Percentiles rank a stretch among this genome's conserved stretches.
Conservation (phyloP, 1,140 invertebrate genomes). For the Sminthurides bifidus region DNA sequence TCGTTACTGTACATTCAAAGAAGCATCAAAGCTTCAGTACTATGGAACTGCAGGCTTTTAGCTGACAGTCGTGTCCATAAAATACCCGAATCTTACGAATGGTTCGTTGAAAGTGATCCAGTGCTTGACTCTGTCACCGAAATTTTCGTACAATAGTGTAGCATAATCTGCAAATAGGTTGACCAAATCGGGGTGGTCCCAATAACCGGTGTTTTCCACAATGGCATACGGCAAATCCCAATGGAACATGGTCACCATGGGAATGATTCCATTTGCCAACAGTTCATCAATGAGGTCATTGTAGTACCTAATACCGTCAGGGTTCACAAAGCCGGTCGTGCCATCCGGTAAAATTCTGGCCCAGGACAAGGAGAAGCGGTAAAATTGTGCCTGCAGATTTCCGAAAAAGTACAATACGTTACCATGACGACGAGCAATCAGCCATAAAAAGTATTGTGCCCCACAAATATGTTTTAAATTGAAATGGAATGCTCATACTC, state of each 20-base stretch:
- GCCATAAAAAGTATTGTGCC: not conserved
- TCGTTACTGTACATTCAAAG: too few relatives aligned
- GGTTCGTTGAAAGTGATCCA: constrained; percentile 43
- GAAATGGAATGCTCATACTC: constrained; percentile 30
- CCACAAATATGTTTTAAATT: not conserved
- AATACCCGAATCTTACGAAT: too few relatives aligned
- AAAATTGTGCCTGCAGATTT: constrained; percentile 9
- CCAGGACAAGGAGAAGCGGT: constrained; percentile 30
- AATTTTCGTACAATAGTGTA: constrained; percentile 35
- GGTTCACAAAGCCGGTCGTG: constrained; percentile 11
- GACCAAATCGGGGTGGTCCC: constrained; percentile 35
- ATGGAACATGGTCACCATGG: constrained; percentile 53
- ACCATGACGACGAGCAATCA: not conserved
- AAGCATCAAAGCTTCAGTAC: too few relatives aligned
- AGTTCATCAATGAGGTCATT: constrained; percentile 34
- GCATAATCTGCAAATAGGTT: constrained; percentile 38
- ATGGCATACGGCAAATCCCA: constrained; percentile 50
- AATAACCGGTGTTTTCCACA: constrained; percentile 37
- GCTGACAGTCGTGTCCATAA: too few relatives aligned
- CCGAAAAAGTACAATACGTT: not conserved
- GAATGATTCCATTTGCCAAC: constrained; percentile 32
- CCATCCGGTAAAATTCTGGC: constrained; percentile 25
- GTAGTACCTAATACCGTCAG: constrained; percentile 36
- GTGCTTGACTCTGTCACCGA: constrained; percentile 38
- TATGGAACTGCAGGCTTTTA: too few relatives aligned